These are phyloP conservation scores for Chromis chromis DNA, from an alignment of 2,797 vertebrate genomes.

Conservation along the genomic window DNA sequence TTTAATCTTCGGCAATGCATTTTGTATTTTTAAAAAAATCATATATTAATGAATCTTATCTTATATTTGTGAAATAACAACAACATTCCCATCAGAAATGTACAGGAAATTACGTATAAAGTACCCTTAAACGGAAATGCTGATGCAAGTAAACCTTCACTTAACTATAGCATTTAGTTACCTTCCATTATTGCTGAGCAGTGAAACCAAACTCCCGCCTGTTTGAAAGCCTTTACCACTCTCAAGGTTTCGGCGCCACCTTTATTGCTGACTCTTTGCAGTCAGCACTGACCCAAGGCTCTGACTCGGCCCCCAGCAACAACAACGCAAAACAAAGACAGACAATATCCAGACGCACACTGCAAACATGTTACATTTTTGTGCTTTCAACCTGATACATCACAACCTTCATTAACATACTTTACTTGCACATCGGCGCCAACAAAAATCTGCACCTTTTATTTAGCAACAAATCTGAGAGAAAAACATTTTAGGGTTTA, in stretches of 20 bases:
- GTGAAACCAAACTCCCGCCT: no score
- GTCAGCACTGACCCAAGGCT: constrained; percentile 13
- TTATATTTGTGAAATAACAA: no score
- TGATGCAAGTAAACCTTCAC: no score
- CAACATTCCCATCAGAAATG: no score
- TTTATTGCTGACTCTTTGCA: constrained; percentile 6
- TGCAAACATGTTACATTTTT: background rate
- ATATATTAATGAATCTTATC: no score
- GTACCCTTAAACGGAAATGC: no score
- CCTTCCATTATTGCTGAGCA: no score
- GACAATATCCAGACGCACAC: constrained; percentile 20
- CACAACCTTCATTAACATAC: background rate
- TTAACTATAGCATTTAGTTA: no score
- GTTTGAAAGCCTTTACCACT: background rate
- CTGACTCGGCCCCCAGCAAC: background rate
- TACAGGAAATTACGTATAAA: no score
- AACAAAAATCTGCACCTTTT: constrained; percentile 4
- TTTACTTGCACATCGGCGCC: background rate
- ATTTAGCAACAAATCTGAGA: constrained; percentile 30
- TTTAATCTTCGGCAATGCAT: no score
- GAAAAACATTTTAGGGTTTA: constrained; percentile 13
- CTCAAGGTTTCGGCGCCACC: background rate
- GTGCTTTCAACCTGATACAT: background rate
- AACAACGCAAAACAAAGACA: background rate
- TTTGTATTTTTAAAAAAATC: no score